Conservation (phyloP, 2,797 vertebrate species). For the Chloroceryle inda region DNA sequence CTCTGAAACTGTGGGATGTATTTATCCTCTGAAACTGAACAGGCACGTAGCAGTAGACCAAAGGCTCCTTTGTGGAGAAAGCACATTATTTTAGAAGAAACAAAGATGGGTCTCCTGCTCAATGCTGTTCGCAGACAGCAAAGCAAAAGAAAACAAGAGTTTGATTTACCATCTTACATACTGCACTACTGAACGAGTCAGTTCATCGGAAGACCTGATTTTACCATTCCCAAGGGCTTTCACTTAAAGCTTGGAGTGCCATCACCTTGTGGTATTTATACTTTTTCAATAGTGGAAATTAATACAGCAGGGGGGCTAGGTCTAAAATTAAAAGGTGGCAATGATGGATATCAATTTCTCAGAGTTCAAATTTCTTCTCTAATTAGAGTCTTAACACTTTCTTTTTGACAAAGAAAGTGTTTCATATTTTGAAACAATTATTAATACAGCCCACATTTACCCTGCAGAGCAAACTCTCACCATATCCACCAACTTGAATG, state of each 20-base stretch:
- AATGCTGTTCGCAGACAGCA: background rate
- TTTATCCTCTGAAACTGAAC: conserved; percentile 20
- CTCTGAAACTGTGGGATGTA: conserved; percentile 6
- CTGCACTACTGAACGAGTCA: background rate
- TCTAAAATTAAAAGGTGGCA: background rate
- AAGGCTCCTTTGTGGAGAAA: conserved; percentile 10
- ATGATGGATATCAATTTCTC: background rate
- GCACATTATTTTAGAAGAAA: background rate
- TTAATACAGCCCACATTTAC: background rate
- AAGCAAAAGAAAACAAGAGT: background rate
- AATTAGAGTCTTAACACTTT: background rate
- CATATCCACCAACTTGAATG: background rate
- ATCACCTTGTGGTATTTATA: background rate
- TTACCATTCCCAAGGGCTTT: background rate
- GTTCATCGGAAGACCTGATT: background rate
- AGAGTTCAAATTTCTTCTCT: background rate
- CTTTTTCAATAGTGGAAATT: background rate
- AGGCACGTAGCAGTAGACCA: background rate
- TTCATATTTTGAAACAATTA: background rate
- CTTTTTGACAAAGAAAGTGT: background rate
- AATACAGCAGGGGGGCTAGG: background rate
- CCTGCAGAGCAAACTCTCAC: background rate
- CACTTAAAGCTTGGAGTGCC: background rate
- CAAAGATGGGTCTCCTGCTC: background rate
- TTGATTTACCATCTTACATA: background rate